phyloP scores from a whole-genome alignment of 2,797 vertebrate species.

The Eupleurogrammus muticus region DNA sequence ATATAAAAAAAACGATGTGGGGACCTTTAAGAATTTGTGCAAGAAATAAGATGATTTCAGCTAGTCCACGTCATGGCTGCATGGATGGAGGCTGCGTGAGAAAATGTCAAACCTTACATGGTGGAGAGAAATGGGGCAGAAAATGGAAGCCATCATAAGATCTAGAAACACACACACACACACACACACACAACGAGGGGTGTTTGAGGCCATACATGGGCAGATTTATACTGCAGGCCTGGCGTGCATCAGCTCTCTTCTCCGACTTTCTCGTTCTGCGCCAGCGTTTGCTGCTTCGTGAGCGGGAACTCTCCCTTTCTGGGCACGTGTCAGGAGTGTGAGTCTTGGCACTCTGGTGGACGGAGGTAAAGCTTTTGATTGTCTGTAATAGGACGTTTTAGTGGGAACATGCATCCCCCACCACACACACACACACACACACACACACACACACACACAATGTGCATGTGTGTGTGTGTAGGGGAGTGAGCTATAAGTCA shows the following conservation, averaged over 20 bases:
- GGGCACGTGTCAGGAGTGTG: conserved; percentile 22
- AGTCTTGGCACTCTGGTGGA: conserved; percentile 31
- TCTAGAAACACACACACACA: conserved; percentile 42
- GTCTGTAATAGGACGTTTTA: not conserved
- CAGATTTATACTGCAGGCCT: conserved; percentile 68
- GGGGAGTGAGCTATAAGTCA: conserved; percentile 14
- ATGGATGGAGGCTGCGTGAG: conserved; percentile 39
- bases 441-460: too few species aligned
- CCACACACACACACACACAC: too few species aligned
- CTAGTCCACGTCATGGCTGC: conserved; percentile 23
- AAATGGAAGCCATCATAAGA: conserved; percentile 73
- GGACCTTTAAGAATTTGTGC: not conserved
- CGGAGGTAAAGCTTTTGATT: conserved; percentile 27
- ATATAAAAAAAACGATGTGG: too few species aligned
- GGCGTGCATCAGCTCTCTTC: conserved; percentile 54
- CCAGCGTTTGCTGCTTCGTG: conserved; percentile 29
- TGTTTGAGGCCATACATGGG: conserved; percentile 80
- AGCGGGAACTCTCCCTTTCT: conserved; percentile 31
- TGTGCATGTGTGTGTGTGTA: conserved; percentile 3
- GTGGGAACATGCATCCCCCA: too few species aligned
- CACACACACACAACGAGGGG: conserved; percentile 16
- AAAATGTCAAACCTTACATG: conserved; percentile 56
- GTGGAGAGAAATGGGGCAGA: conserved; percentile 72
- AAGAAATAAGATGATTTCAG: conserved; percentile 3
- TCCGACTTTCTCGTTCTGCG: conserved; percentile 34